Conservation (phyloP, 2,797 vertebrate species). For the Phalloptychus januarius region DNA sequence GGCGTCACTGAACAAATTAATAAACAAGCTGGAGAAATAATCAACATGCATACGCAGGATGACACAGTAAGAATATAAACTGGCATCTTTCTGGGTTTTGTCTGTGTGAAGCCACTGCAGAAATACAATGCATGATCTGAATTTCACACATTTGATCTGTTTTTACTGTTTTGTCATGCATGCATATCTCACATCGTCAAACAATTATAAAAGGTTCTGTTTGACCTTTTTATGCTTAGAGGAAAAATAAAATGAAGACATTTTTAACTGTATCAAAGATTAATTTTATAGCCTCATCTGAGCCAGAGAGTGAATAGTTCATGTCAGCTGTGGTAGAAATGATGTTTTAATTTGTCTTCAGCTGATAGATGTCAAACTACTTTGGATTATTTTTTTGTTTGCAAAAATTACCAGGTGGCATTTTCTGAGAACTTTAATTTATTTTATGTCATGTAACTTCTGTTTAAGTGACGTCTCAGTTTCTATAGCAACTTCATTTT, state of each 20-base stretch:
- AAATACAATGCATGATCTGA: not conserved
- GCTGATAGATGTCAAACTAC: not conserved
- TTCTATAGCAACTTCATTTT: not conserved
- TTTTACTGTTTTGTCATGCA: not conserved
- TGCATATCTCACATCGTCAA: not conserved
- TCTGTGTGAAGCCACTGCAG: not conserved
- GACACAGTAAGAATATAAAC: not conserved
- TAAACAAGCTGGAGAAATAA: not conserved
- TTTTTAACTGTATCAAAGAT: not conserved
- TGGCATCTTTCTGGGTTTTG: not conserved
- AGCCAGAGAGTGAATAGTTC: not conserved
- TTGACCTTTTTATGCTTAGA: not conserved
- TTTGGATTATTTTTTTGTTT: not conserved
- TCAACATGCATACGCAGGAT: not conserved
- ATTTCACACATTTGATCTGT: not conserved
- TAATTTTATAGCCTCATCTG: not conserved
- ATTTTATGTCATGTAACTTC: not conserved
- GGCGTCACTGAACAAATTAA: not conserved
- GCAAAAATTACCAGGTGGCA: not conserved
- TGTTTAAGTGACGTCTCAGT: not conserved
- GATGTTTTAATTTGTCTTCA: not conserved
- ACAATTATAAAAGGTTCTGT: not conserved
- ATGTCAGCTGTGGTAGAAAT: not conserved
- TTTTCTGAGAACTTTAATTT: not conserved
- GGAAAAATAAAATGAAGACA: not conserved